Conservation (phyloP, 2,797 vertebrate genomes). For the Peromyscus nudipes region DNA sequence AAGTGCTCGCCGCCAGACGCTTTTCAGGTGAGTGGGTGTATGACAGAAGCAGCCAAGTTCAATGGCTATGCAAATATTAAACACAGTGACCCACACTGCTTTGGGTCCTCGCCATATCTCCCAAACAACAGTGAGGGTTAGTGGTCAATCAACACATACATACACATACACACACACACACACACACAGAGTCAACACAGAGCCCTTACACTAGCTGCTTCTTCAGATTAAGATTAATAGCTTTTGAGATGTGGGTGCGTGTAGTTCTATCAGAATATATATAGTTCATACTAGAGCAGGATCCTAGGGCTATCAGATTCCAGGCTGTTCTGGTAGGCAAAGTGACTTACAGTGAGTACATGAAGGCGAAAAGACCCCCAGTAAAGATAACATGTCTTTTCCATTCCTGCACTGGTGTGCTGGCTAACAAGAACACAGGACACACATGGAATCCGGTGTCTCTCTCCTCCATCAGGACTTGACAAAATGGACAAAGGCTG, state of each 20-base stretch:
- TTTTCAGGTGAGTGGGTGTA: background rate
- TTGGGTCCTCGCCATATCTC: background rate
- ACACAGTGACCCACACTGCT: background rate
- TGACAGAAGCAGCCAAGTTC: background rate
- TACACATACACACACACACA: background rate
- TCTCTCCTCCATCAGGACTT: background rate
- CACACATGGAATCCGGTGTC: rapidly evolving
- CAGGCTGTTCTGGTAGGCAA: background rate
- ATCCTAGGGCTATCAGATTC: background rate
- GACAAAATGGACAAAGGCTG: background rate
- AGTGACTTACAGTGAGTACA: background rate
- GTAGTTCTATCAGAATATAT: background rate
- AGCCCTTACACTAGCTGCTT: background rate
- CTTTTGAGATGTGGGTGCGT: background rate
- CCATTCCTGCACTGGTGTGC: background rate
- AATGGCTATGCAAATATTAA: background rate
- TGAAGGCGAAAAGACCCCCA: background rate
- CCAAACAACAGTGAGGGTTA: background rate
- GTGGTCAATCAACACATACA: background rate
- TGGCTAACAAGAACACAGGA: background rate
- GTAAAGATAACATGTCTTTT: background rate
- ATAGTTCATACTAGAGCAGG: background rate
- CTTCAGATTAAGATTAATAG: background rate
- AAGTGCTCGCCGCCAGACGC: background rate
- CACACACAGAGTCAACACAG: background rate